Evolutionary conservation across 2,888 invertebrate genomes (phyloP).

Genomic region (Gerosis bhagava): DNA sequence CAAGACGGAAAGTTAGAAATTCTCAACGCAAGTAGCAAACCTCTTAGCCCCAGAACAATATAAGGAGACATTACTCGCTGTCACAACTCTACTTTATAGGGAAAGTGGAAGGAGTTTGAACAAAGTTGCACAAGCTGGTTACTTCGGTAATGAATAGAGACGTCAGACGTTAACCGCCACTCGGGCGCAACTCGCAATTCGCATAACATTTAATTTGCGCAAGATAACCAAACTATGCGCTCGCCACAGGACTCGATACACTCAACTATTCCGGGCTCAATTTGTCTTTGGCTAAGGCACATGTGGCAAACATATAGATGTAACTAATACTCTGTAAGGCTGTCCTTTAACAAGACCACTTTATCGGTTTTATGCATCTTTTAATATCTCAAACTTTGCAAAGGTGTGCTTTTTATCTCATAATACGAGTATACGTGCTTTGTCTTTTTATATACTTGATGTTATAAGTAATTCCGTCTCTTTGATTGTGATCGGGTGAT

Average conservation of each 20-base stretch:
- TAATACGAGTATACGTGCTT: no score
- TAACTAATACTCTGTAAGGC: no score
- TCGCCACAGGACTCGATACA: constrained; percentile 47
- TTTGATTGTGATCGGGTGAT: no score
- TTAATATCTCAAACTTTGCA: no score
- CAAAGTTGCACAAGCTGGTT: constrained; percentile 71
- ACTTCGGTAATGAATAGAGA: constrained; percentile 77
- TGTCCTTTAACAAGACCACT: no score
- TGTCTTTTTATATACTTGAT: no score
- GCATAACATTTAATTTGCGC: constrained; percentile 61
- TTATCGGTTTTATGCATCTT: no score
- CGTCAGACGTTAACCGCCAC: constrained; percentile 67
- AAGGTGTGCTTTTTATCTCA: no score
- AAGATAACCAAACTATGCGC: constrained; percentile 53
- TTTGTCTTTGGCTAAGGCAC: no score
- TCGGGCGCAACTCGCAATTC: constrained; percentile 54
- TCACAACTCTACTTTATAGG: constrained; percentile 79
- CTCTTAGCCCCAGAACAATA: constrained; percentile 81
- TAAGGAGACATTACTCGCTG: constrained; percentile 79
- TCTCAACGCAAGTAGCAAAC: constrained; percentile 74
- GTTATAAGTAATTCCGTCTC: no score
- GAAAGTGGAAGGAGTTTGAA: constrained; percentile 69
- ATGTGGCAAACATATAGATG: no score
- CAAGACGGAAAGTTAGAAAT: constrained; percentile 72
- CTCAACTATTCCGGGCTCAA: constrained; percentile 39